These are phyloP conservation scores for Nezara viridula DNA, from an alignment of 2,888 invertebrate genomes.

Conservation along the genomic window DNA sequence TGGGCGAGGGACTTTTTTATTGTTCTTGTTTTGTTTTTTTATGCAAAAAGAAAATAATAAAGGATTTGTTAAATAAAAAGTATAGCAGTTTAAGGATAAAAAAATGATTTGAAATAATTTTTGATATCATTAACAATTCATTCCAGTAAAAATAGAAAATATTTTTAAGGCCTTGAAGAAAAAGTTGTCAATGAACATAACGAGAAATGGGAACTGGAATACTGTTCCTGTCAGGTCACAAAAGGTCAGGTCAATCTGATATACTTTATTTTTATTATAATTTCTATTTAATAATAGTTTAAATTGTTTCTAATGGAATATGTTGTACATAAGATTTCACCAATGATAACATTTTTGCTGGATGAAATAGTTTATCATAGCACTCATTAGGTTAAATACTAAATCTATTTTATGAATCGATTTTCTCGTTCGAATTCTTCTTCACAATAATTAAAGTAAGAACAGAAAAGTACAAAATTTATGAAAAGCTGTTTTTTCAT, in stretches of 20 bases:
- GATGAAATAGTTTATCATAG: neutral
- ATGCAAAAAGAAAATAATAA: neutral
- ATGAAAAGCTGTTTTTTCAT: neutral
- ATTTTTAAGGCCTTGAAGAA: constrained; percentile 49
- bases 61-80: neutral
- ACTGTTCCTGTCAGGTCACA: neutral
- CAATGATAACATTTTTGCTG: neutral
- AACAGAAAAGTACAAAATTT: neutral
- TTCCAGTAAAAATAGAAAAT: constrained; percentile 16
- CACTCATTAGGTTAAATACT: neutral
- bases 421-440: neutral
- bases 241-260: constrained; percentile 39
- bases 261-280: constrained; percentile 2
- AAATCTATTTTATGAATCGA: neutral
- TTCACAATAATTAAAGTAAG: neutral
- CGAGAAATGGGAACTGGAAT: constrained; percentile 47
- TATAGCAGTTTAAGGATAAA: neutral
- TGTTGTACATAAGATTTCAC: neutral
- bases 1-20: neutral
- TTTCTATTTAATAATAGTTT: neutral
- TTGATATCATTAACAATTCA: constrained; percentile 1
- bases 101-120: constrained; percentile 14
- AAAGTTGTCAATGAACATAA: constrained; percentile 42
- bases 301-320: neutral
- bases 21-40: no score